A percentile compares a stretch with the other conserved stretches of the same genome.
These are phyloP conservation scores for Artibeus jamaicensis DNA, from an alignment of 2,797 vertebrate genomes.

Conservation along the genomic window DNA sequence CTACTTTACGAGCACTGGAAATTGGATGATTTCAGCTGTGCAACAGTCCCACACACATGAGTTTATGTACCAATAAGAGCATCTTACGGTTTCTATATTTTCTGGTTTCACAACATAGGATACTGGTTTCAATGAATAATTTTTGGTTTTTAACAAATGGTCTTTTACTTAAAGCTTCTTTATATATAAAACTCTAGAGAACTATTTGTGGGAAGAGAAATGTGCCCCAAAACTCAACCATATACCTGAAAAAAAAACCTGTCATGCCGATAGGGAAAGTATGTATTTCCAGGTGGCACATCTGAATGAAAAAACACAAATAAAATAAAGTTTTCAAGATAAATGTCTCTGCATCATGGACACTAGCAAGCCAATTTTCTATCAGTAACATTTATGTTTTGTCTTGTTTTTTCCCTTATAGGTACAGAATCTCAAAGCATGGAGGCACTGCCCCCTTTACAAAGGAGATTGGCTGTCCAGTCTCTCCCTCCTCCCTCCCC, in stretches of 20 bases:
- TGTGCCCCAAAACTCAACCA: background rate
- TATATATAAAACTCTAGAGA: constrained; percentile 48
- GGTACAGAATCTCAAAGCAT: constrained; percentile 24
- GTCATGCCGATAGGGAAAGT: background rate
- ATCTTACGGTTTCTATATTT: constrained; percentile 21
- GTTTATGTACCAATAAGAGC: constrained; percentile 25
- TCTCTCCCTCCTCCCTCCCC: background rate
- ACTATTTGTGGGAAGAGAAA: constrained; percentile 42
- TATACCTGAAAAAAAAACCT: background rate
- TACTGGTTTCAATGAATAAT: constrained; percentile 37
- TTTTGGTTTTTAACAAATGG: constrained; percentile 44
- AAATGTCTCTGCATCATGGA: background rate
- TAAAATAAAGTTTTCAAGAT: background rate
- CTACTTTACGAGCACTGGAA: constrained; percentile 6
- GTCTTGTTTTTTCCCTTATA: background rate
- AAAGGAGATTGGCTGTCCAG: constrained; percentile 49
- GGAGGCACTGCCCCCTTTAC: constrained; percentile 36
- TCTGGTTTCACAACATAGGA: constrained; percentile 28
- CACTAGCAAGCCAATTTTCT: background rate
- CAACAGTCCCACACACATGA: background rate
- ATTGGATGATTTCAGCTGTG: background rate
- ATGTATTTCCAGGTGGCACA: constrained; percentile 5
- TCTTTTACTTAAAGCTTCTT: constrained; percentile 58
- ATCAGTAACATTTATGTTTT: background rate
- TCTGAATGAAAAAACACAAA: background rate